Conservation (phyloP, 1,140 invertebrate genomes). For the Lucilia sericata region DNA sequence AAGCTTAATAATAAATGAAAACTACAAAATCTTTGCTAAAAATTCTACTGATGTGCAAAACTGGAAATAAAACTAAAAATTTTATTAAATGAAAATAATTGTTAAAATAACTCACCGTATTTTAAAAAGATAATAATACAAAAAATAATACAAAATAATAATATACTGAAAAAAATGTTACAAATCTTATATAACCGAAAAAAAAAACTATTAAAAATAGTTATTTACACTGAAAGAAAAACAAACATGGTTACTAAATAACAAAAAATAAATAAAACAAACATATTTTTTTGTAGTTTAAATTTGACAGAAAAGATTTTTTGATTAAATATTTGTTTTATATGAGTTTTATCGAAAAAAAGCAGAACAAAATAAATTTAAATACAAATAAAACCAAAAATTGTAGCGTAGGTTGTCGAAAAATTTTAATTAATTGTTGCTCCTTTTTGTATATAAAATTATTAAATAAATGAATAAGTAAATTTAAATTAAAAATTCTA, state of each 20-base stretch:
- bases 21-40: neutral
- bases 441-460: constrained; percentile 39
- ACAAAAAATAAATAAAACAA: too few relatives aligned
- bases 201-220: constrained; percentile 5
- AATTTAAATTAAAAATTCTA: constrained; percentile 6
- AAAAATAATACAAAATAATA: neutral
- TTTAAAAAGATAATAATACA: neutral
- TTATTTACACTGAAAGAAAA: constrained; percentile 6
- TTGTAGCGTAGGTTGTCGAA: constrained; percentile 14
- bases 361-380: neutral
- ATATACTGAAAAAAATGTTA: neutral
- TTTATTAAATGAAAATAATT: neutral
- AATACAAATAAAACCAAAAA: neutral
- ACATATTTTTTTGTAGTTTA: neutral
- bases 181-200: neutral
- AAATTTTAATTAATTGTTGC: constrained; percentile 37
- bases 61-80: neutral
- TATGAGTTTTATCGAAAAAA: neutral
- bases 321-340: constrained; percentile 38
- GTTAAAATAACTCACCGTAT: neutral
- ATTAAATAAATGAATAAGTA: constrained; percentile 27
- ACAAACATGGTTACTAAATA: neutral
- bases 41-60: constrained; percentile 18
- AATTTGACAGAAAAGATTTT: neutral
- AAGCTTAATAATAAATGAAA: neutral